Evolutionary conservation across 2,888 invertebrate genomes (phyloP).

Genomic region (Pristionchus entomophagus): DNA sequence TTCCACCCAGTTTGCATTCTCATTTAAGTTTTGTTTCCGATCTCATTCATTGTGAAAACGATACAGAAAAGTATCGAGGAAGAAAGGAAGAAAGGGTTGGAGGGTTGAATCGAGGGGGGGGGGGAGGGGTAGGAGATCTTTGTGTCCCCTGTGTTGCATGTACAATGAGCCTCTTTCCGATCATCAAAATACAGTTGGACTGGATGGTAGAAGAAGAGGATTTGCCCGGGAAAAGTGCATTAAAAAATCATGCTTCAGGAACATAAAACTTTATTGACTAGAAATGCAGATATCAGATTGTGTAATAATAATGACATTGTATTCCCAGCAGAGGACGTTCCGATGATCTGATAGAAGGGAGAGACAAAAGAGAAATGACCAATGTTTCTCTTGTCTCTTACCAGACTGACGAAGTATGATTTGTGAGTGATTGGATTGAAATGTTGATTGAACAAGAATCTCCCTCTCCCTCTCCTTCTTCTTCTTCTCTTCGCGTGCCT

Average conservation of each 20-base stretch:
- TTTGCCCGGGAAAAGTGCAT: background rate
- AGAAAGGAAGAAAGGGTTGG: background rate
- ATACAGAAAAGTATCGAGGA: background rate
- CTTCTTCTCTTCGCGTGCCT: conserved; percentile 5
- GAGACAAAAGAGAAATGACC: too few relatives aligned
- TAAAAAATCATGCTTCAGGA: background rate
- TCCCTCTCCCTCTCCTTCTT: background rate
- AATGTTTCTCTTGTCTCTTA: too few relatives aligned
- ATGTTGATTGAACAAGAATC: conserved; percentile 38
- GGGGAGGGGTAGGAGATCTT: background rate
- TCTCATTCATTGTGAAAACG: too few relatives aligned
- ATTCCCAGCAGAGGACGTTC: too few relatives aligned
- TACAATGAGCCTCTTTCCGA: background rate
- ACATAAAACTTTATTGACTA: background rate
- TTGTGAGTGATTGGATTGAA: conserved; percentile 30
- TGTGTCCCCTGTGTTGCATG: background rate
- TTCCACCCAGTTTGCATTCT: too few relatives aligned
- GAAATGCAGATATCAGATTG: too few relatives aligned
- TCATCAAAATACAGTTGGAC: background rate
- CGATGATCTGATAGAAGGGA: too few relatives aligned
- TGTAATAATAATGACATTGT: too few relatives aligned
- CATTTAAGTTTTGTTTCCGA: too few relatives aligned
- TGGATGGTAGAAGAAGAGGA: background rate
- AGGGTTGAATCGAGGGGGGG: background rate
- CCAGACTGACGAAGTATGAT: background rate